These are phyloP conservation scores for Philypnodon macrostomus DNA, from an alignment of 2,797 vertebrate species.

Conservation along the genomic window DNA sequence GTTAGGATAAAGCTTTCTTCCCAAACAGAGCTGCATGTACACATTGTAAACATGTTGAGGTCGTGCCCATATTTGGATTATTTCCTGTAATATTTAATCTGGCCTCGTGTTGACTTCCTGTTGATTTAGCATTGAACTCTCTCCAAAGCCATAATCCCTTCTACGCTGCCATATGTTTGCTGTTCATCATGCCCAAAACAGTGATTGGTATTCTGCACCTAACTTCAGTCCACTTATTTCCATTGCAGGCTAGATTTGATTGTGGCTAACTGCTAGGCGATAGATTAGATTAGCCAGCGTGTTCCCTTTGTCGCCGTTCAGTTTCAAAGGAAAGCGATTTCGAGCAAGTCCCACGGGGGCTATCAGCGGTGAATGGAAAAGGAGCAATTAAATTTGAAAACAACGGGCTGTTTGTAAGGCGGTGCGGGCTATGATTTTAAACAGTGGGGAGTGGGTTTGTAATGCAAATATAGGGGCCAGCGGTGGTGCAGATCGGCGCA, in stretches of 20 bases:
- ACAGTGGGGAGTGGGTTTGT: constrained; percentile 57
- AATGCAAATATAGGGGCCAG: constrained; percentile 60
- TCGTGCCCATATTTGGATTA: no score
- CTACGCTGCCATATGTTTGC: no score
- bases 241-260: constrained; percentile 33
- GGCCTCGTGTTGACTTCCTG: no score
- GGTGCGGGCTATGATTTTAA: constrained; percentile 52
- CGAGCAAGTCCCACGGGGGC: constrained; percentile 61
- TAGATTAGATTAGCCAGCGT: constrained; percentile 51
- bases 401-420: constrained; percentile 46
- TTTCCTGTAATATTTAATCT: no score
- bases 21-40: no score
- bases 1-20: no score
- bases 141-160: no score
- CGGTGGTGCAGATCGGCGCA: constrained; percentile 32
- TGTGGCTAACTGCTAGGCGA: constrained; percentile 21
- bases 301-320: constrained; percentile 55
- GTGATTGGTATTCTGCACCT: constrained; percentile 17
- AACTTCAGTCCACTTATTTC: constrained; percentile 24
- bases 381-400: constrained; percentile 67
- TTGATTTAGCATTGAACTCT: no score
- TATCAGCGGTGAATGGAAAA: constrained; percentile 56
- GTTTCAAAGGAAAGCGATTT: constrained; percentile 63
- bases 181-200: constrained; percentile 31
- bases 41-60: no score